Conservation (phyloP, 2,113 vertebrate species). For the Nibea coibor region DNA sequence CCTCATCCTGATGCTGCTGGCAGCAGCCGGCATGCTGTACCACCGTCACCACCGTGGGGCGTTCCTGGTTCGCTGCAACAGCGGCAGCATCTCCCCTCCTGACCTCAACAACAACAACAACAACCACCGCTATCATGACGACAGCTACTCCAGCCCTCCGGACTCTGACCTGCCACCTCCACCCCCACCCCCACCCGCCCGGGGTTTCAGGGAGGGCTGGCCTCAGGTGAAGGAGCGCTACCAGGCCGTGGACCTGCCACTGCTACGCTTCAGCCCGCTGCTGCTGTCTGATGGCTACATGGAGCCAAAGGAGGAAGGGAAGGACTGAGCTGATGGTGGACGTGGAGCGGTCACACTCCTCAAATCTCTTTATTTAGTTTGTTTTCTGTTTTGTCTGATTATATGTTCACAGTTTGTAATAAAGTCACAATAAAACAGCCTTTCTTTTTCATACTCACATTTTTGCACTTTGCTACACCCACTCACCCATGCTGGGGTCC, state of each 20-base stretch:
- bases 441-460: fast-evolving
- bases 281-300: conserved; percentile 51
- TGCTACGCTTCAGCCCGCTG: conserved; percentile 79
- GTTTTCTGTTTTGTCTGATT: not conserved
- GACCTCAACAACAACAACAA: conserved; percentile 42
- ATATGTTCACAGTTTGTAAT: not conserved
- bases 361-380: not conserved
- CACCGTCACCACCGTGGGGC: conserved; percentile 70
- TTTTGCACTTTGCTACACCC: not conserved
- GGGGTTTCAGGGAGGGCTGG: conserved; percentile 64
- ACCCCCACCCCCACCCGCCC: conserved; percentile 64
- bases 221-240: conserved; percentile 49
- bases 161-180: conserved; percentile 62
- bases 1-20: conserved; percentile 73
- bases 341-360: too few species aligned
- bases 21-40: conserved; percentile 58
- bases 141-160: not conserved
- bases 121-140: not conserved
- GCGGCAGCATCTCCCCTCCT: not conserved
- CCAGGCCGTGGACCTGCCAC: conserved; percentile 67
- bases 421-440: conserved; percentile 33
- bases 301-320: conserved; percentile 40
- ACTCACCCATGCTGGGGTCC: too few species aligned
- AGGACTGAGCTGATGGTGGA: conserved; percentile 35
- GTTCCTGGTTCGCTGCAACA: conserved; percentile 72